Base-by-base conservation (phyloP, 2,888 invertebrate species). In the Hofmannophila pseudospretella region DNA sequence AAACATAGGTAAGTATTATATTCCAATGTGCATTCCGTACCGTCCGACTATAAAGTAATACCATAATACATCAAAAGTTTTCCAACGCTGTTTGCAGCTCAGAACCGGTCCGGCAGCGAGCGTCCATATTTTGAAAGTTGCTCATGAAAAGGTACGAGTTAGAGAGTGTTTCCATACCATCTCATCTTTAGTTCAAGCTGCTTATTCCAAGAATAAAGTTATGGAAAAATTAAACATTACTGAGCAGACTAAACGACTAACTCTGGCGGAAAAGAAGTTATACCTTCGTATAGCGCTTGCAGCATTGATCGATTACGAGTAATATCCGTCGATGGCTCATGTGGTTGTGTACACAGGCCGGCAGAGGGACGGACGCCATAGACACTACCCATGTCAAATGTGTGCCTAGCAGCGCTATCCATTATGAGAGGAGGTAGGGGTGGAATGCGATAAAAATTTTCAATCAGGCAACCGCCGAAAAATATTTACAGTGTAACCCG, bases 401-500 rank as follows among this genome's bases (percentile, higher is more conserved):
- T 59, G 54, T 55, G 67, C 67, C 63, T 66, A 60, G 58, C 60
- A 69, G 54, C 64, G 67, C 72, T 69, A 82, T 77, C 77, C 75
- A 78, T 80, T 84, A 80, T 73, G 71, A 65, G 58, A 55, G 54
- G 57, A 63, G 61, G 67, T 51, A 64, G 67, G 72, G 74, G 66
- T 65, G 68, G 78, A 78, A 84, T 81, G 76, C 72, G 79, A 82
- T 82, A 85, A 81, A 79, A 82, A 42, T 64, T 78, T 85, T 85
- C 85, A 85, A 86, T 85, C 84, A 84, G 72, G 70, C 74, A 68
- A 69, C 78, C 73, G 63, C 77, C 80, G 74, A 82, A 81, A 82
- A 84, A 84, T 85, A 82, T 85, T 78, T 82, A 82, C 82, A 74
- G 71, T 76, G 79, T 84, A 84, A 81, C 81, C 80, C 69, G 77